These are phyloP conservation scores for Dolichomitus sp. DNA, from an alignment of 2,888 invertebrate species.

Conservation along the genomic window DNA sequence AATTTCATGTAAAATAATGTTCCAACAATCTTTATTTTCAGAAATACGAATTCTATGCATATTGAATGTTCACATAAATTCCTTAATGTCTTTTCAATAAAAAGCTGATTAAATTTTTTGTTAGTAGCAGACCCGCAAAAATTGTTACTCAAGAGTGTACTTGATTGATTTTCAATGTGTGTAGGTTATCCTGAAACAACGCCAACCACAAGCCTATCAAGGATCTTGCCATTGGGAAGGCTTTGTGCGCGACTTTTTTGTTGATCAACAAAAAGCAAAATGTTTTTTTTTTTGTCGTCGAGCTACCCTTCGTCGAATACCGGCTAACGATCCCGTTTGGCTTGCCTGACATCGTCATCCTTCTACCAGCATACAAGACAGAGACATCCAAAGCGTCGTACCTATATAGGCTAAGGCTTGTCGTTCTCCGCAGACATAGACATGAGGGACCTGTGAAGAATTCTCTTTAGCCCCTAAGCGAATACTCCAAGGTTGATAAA, in stretches of 20 bases:
- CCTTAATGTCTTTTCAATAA: background rate
- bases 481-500: constrained; percentile 65
- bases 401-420: background rate
- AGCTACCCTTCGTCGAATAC: constrained; percentile 12
- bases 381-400: constrained; percentile 5
- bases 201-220: background rate
- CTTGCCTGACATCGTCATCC: constrained; percentile 16
- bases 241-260: too few relatives aligned
- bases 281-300: background rate
- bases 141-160: background rate
- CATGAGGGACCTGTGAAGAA: constrained; percentile 43
- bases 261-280: constrained; percentile 5
- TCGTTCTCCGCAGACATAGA: constrained; percentile 22
- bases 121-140: background rate
- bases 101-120: background rate
- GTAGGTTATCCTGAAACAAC: background rate
- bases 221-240: background rate
- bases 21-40: background rate
- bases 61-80: background rate
- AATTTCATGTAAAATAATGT: too few relatives aligned
- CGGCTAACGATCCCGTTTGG: constrained; percentile 44
- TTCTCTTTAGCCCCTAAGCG: constrained; percentile 37
- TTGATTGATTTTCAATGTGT: constrained; percentile 11
- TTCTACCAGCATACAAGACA: constrained; percentile 25
- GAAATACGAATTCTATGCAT: background rate